phyloP scores from a whole-genome alignment of 2,113 vertebrate genomes.

The Misgurnus mizolepis region DNA sequence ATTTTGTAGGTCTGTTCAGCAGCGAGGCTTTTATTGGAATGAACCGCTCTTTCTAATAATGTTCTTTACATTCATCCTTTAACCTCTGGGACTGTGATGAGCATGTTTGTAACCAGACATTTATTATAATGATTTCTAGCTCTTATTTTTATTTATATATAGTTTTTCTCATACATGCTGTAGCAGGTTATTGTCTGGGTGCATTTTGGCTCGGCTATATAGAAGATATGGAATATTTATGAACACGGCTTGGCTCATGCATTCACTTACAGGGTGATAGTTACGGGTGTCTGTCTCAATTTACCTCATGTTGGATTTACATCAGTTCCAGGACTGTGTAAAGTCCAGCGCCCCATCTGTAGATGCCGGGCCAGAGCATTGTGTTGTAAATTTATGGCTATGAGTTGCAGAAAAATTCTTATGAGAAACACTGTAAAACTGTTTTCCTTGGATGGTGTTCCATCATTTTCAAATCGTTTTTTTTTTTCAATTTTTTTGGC shows the following conservation, averaged over 20 bases:
- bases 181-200: background rate
- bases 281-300: slow-evolving; percentile 35
- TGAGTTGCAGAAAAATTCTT: slow-evolving; percentile 21
- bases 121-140: slow-evolving; percentile 22
- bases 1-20: slow-evolving; percentile 46
- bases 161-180: background rate
- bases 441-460: slow-evolving; percentile 47
- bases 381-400: slow-evolving; percentile 27
- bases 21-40: slow-evolving; percentile 45
- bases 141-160: background rate
- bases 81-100: slow-evolving; percentile 18
- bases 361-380: slow-evolving; percentile 16
- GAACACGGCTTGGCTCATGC: slow-evolving; percentile 30
- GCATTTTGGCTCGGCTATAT: slow-evolving; percentile 32
- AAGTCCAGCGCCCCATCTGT: slow-evolving; percentile 26
- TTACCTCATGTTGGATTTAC: slow-evolving; percentile 31
- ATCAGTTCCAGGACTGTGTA: slow-evolving; percentile 32
- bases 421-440: slow-evolving; percentile 39
- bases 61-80: slow-evolving; percentile 39
- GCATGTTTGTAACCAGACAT: slow-evolving; percentile 29
- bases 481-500: slow-evolving; percentile 47
- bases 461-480: slow-evolving; percentile 23
- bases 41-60: slow-evolving; percentile 38
- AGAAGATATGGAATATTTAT: slow-evolving; percentile 41
- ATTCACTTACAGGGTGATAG: slow-evolving; percentile 29